Conservation (phyloP, 2,888 invertebrate genomes). For the Podabrus alpinus region DNA sequence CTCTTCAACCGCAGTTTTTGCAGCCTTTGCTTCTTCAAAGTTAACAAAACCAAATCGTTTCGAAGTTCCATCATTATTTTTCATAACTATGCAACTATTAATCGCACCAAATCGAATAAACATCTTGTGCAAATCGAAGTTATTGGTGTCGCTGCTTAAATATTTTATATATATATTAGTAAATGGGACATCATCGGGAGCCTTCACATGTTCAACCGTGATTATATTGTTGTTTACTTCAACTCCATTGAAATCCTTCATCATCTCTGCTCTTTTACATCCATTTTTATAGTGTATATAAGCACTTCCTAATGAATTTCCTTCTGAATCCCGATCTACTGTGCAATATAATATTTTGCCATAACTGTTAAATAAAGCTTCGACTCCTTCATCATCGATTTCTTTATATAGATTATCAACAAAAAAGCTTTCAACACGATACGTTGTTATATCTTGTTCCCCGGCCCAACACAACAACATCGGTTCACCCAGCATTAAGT, state of each 20-base stretch:
- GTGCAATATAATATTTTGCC: background rate
- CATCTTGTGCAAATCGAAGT: background rate
- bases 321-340: background rate
- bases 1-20: background rate
- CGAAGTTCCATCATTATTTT: background rate
- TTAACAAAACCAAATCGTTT: background rate
- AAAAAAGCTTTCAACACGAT: background rate
- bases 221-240: background rate
- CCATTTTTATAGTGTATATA: background rate
- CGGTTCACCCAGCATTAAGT: background rate
- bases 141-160: background rate
- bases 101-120: background rate
- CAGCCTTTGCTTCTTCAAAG: background rate
- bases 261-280: background rate
- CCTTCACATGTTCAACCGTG: background rate
- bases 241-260: background rate
- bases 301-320: background rate
- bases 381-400: background rate
- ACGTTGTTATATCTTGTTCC: background rate
- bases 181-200: background rate
- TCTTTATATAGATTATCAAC: background rate
- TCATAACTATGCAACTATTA: background rate
- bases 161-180: background rate
- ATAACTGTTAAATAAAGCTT: background rate
- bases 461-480: background rate